These are phyloP conservation scores for Gallirallus australis DNA, from an alignment of 2,797 vertebrate genomes.

Conservation along the genomic window DNA sequence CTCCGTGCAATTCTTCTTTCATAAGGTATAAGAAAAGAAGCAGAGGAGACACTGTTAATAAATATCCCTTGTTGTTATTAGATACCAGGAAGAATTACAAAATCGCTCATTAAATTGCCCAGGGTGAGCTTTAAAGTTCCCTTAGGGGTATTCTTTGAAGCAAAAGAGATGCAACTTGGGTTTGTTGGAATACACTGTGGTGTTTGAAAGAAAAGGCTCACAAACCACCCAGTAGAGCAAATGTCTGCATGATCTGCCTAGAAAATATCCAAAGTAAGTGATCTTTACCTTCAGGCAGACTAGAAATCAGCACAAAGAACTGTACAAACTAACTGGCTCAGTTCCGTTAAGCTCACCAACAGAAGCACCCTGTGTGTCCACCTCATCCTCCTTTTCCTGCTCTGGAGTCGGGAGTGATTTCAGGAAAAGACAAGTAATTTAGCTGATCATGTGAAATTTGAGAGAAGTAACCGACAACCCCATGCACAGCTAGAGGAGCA, in stretches of 20 bases:
- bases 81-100: neutral
- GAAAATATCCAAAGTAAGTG: neutral
- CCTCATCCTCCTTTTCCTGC: neutral
- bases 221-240: neutral
- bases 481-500: neutral
- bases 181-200: neutral
- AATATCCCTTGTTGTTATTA: neutral
- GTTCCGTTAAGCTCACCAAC: neutral
- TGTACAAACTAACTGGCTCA: neutral
- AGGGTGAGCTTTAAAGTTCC: neutral
- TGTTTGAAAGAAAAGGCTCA: neutral
- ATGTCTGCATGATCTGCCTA: neutral
- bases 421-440: neutral
- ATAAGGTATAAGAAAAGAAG: neutral
- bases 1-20: neutral
- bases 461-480: neutral
- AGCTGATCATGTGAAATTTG: accelerated
- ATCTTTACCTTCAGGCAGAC: neutral
- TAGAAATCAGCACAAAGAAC: neutral
- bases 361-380: accelerated
- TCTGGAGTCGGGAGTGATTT: accelerated
- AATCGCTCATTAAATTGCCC: neutral
- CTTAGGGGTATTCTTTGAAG: neutral
- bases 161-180: neutral
- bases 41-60: neutral